phyloP scores from a whole-genome alignment of 2,113 vertebrate species.

The Galbula dea region DNA sequence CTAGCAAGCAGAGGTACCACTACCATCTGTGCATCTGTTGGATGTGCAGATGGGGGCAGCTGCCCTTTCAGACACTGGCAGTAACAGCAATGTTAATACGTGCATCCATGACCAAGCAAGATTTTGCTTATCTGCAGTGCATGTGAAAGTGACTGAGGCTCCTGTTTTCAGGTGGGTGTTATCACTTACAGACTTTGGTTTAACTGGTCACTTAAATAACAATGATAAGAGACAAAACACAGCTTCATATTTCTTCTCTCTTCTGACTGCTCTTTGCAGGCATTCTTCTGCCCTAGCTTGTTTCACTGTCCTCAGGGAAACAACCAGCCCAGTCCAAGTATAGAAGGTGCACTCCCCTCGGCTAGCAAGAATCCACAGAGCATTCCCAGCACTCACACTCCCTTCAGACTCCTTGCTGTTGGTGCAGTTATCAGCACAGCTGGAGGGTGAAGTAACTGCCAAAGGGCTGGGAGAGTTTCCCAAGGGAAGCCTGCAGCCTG shows the following conservation, averaged over 20 bases:
- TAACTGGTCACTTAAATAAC: conserved; percentile 1
- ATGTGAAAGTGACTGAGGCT: background rate
- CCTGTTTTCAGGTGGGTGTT: background rate
- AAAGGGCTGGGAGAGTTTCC: background rate
- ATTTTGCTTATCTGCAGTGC: background rate
- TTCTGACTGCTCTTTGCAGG: background rate
- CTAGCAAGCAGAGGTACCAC: conserved; percentile 7
- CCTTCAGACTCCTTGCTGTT: background rate
- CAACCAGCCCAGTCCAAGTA: background rate
- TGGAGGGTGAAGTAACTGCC: background rate
- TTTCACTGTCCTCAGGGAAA: background rate
- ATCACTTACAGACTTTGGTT: background rate
- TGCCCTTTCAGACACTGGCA: conserved; percentile 19
- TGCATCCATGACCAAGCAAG: conserved; percentile 12
- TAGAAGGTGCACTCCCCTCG: background rate
- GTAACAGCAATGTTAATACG: background rate
- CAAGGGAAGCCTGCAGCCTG: background rate
- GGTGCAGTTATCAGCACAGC: background rate
- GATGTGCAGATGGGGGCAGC: background rate
- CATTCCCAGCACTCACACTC: background rate
- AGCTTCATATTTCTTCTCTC: background rate
- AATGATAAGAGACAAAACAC: background rate
- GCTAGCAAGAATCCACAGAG: rapidly evolving
- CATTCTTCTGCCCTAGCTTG: background rate
- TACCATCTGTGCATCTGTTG: conserved; percentile 17